These are phyloP conservation scores for Aphidius ervi DNA, from an alignment of 1,140 invertebrate genomes.

Conservation along the genomic window DNA sequence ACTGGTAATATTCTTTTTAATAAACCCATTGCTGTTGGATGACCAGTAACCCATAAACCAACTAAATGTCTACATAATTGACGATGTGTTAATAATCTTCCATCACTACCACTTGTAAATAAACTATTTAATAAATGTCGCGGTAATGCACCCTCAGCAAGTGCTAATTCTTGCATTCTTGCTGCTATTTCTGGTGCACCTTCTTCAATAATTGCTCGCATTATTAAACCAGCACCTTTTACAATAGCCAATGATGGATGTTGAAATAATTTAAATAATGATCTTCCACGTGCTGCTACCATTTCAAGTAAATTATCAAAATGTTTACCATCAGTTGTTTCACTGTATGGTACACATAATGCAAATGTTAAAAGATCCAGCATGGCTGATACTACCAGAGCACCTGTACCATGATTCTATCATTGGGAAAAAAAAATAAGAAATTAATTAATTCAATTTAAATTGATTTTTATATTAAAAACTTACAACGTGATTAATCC, in stretches of 20 bases:
- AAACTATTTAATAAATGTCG: conserved; percentile 89
- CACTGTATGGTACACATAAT: conserved; percentile 96
- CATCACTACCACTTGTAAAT: conserved; percentile 76
- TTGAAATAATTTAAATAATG: conserved; percentile 92
- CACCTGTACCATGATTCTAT: conserved; percentile 75
- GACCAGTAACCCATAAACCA: conserved; percentile 94
- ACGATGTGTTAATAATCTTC: conserved; percentile 75
- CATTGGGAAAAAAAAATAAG: conserved; percentile 29
- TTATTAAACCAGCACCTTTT: conserved; percentile 94
- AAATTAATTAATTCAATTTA: conserved; percentile 7
- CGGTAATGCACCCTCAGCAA: conserved; percentile 95
- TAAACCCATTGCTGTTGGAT: conserved; percentile 85
- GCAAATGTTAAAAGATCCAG: conserved; percentile 98
- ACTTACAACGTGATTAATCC: conserved; percentile 90
- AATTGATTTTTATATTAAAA: background rate
- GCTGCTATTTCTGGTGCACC: conserved; percentile 84
- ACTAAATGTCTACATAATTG: conserved; percentile 95
- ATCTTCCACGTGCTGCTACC: conserved; percentile 86
- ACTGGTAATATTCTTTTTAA: conserved; percentile 84
- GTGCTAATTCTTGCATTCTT: conserved; percentile 92
- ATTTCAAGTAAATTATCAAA: conserved; percentile 94
- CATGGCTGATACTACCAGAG: conserved; percentile 86
- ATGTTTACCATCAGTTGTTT: conserved; percentile 96
- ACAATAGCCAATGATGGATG: conserved; percentile 97
- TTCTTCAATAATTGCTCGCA: conserved; percentile 97